These are phyloP conservation scores for Leptopilina myrica DNA, from an alignment of 2,888 invertebrate species.

Conservation along the genomic window DNA sequence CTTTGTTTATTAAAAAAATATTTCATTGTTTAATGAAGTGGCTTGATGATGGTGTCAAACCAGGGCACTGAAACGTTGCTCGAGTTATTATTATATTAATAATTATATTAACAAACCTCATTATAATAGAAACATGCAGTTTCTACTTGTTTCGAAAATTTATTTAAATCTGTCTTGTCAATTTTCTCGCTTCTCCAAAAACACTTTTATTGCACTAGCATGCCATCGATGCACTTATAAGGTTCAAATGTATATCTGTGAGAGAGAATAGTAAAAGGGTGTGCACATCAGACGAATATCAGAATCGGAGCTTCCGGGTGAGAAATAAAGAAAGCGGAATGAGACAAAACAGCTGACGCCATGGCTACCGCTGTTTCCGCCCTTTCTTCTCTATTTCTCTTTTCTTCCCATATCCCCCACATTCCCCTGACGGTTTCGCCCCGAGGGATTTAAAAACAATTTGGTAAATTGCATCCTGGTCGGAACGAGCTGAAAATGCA, in stretches of 20 bases:
- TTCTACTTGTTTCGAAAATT: neutral
- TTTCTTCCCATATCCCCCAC: conserved; percentile 41
- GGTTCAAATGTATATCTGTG: conserved; percentile 16
- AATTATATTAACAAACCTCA: no score
- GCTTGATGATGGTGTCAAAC: no score
- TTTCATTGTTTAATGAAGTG: no score
- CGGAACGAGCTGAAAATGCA: conserved; percentile 56
- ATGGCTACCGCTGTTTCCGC: conserved; percentile 67
- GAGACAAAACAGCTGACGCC: conserved; percentile 74
- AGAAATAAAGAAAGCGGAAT: conserved; percentile 68
- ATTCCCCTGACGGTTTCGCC: conserved; percentile 56
- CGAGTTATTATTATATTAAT: no score
- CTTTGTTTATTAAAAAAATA: no score
- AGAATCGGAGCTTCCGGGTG: conserved; percentile 63
- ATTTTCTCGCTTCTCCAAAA: conserved; percentile 2
- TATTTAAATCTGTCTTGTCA: conserved; percentile 18
- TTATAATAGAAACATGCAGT: neutral
- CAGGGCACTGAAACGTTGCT: no score
- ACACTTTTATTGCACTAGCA: neutral
- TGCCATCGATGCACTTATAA: conserved; percentile 26
- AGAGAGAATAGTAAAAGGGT: neutral
- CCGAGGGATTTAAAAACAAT: conserved; percentile 74
- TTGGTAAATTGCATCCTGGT: conserved; percentile 70
- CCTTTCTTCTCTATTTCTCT: conserved; percentile 46
- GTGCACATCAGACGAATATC: conserved; percentile 62